Evolutionary conservation across 2,797 vertebrate species (phyloP).

Genomic region (Stomatorhinus walkeri): DNA sequence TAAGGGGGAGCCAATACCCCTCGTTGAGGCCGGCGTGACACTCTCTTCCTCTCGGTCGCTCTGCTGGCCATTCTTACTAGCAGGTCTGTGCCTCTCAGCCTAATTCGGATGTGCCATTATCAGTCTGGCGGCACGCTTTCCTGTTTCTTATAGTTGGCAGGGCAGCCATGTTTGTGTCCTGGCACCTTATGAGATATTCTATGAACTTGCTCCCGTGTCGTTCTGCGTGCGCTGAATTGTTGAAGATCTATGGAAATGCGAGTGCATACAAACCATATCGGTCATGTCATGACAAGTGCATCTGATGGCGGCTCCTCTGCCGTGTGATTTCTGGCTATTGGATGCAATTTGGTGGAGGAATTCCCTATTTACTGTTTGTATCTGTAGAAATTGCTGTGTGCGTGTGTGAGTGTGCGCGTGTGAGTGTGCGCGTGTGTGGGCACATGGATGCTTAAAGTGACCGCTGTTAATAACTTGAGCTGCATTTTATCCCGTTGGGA

Average conservation of each 20-base stretch:
- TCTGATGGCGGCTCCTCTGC: neutral
- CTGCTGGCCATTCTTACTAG: neutral
- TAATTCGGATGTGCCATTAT: neutral
- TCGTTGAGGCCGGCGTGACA: neutral
- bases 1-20: neutral
- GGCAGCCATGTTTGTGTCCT: slow-evolving; percentile 10
- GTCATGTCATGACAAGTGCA: slow-evolving; percentile 1
- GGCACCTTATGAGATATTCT: neutral
- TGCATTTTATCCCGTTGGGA: slow-evolving; percentile 16
- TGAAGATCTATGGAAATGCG: neutral
- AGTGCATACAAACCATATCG: slow-evolving; percentile 7
- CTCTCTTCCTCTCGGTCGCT: neutral
- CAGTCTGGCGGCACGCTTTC: neutral
- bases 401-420: neutral
- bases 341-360: neutral
- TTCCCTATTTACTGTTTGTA: neutral
- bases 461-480: slow-evolving; percentile 12
- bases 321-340: slow-evolving; percentile 6
- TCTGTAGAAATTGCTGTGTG: neutral
- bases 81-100: neutral
- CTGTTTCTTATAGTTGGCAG: neutral
- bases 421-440: neutral
- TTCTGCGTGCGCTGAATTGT: neutral
- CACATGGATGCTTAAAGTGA: slow-evolving; percentile 7
- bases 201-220: slow-evolving; percentile 13